phyloP scores from a whole-genome alignment of 2,113 vertebrate species.

The Nansenia antarctica region DNA sequence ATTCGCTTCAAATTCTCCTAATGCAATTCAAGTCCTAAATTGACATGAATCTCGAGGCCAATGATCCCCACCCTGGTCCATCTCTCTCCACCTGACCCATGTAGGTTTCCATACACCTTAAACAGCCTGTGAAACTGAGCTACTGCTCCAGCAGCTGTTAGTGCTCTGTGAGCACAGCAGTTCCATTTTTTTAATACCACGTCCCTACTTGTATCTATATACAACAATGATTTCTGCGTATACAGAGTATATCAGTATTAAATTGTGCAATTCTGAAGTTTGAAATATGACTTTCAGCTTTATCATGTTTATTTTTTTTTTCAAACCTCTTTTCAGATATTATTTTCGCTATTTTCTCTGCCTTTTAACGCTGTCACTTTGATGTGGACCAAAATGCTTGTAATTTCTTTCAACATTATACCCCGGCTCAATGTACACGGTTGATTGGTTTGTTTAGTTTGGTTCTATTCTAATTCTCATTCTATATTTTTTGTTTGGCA shows the following conservation, averaged over 20 bases:
- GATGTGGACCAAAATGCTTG: background rate
- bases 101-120: background rate
- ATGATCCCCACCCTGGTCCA: background rate
- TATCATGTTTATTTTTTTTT: slow-evolving; percentile 41
- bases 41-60: background rate
- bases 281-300: slow-evolving; percentile 67
- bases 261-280: slow-evolving; percentile 67
- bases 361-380: background rate
- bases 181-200: background rate
- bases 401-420: background rate
- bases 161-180: background rate
- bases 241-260: slow-evolving; percentile 63
- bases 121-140: background rate
- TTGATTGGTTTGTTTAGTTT: background rate
- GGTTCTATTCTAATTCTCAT: background rate
- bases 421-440: background rate
- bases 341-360: background rate
- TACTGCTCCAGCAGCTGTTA: background rate
- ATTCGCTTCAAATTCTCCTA: no score
- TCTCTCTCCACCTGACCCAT: background rate
- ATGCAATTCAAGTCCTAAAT: no score
- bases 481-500: background rate
- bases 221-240: background rate
- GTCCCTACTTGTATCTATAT: background rate
- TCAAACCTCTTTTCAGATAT: background rate